Evolutionary conservation across 2,888 invertebrate genomes (phyloP), one percentile per base, ranked within the genome.

Genomic region (Diplazon laetatorius): DNA sequence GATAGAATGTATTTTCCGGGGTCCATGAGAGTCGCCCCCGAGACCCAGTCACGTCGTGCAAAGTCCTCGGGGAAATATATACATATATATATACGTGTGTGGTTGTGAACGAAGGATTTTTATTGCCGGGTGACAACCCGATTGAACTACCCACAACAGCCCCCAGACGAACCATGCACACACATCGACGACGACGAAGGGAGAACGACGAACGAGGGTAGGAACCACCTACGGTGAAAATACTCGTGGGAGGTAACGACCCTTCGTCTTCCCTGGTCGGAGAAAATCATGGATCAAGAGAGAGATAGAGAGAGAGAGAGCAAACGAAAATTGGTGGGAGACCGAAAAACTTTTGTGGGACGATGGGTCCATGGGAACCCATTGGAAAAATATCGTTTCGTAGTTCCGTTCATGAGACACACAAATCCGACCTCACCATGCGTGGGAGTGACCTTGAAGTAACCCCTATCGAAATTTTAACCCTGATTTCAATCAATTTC

Each of bases 231-330:
- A 44, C 39, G 66, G 60, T 71, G 52, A 60, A 72, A 68, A 77
- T 68, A 66, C 55, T 48, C 57, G 76, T 77, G 76, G 66, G 71
- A 77, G 66, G 71, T 65, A 70, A 71, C 66, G 76, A 71, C 46
- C 55, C 59, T 55, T 69, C 60, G 60, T 30, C 16, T 59, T 69
- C 25, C 55, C 66, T 20, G 18, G 30, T 14, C 14, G 37, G 60
- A 72, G n/a, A 62, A 77, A 68, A 71, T 25, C n/a, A 5, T 57
- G 14, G 35, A 46, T 16, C 9, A 22, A 35, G 46, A 59, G 48
- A 69, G n/a, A 37, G 8, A 39, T 14, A 69, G 44, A 46, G 30
- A 57, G 12, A 18, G 37, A 25, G 25, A 16, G 66, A 55, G 10
- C 18, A 30, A 22, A 52, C 10, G 66, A 14, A 50, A 57, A 44